Evolutionary conservation across 2,113 vertebrate species (phyloP), one percentile per base, ranked within the genome.

Genomic region (Triplophysa dalaica): DNA sequence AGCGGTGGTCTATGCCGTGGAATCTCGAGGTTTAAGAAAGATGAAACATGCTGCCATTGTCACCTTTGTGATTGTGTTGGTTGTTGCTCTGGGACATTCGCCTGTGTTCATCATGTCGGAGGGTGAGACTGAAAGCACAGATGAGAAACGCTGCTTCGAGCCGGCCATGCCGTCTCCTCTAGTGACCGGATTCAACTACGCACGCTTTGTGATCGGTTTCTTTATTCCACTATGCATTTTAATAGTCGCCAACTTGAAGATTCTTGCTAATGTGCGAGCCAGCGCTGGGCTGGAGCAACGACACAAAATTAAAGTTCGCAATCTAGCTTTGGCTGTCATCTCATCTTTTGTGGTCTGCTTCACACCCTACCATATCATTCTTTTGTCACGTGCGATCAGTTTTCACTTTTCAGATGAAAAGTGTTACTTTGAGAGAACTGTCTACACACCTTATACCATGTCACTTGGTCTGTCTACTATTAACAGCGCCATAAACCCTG

Each of bases 401-500:
- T 10, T 67, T 38, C 0, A 29, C 2, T 29, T 29, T 29, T 29
- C 26, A 3, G 26, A 2, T 29, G 26, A 29, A 29, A 29, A 29
- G 26, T 29, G 94, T 13, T 79, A 87, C 0, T 95, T 94, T 91
- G 88, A 85, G 65, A 76, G 86, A 68, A 86, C 87, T 0, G 84
- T 94, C 3, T 94, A 93, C 83, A 87, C 89, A 0, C 0, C 50
- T 10, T 93, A 91, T 3, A 85, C 82, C 41, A 88, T 72, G 0
- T 93, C 90, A 48, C 88, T 99, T 45, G 82, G 96, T 24, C 87
- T 99, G 48, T 98, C 96, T 1, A 93, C 96, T 61, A 92, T 97
- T 60, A 99, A 99, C 67, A 97, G 96, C 84, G 97, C 96, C 62
- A 88, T 98, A 86, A 96, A 98, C 86, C 96, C 97, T 0, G 89